A percentile compares a stretch with the other conserved stretches of the same genome.
Conservation (phyloP, 2,797 vertebrate species). For the Parotocinclus haroldoi region DNA sequence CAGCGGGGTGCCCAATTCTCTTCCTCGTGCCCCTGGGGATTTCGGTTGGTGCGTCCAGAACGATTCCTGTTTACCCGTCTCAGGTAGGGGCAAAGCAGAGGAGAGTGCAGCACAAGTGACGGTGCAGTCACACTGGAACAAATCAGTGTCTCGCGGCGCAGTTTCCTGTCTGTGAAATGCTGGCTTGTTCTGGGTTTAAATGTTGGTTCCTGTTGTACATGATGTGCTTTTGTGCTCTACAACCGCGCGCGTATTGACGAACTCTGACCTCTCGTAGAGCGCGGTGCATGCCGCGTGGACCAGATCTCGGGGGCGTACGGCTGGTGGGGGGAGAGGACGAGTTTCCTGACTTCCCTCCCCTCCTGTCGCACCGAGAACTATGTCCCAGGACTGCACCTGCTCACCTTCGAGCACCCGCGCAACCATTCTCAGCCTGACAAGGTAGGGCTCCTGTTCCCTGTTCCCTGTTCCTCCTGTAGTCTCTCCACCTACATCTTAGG, state of each 20-base stretch:
- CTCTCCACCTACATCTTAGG: too few species aligned
- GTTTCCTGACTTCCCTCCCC: conserved; percentile 86
- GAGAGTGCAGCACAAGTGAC: conserved; percentile 56
- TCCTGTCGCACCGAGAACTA: conserved; percentile 86
- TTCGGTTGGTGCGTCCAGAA: conserved; percentile 95
- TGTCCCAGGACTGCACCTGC: conserved; percentile 90
- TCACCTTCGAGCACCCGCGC: conserved; percentile 90
- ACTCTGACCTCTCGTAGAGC: conserved; percentile 79
- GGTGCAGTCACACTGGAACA: conserved; percentile 28
- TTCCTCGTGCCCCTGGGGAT: conserved; percentile 78
- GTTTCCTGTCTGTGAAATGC: conserved; percentile 31
- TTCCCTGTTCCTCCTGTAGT: conserved; percentile 16
- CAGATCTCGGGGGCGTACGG: conserved; percentile 90
- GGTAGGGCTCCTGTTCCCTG: conserved; percentile 65
- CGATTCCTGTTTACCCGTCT: conserved; percentile 84
- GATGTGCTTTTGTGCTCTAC: conserved; percentile 1
- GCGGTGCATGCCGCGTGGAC: conserved; percentile 84
- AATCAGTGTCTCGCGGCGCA: conserved; percentile 31
- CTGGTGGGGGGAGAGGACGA: conserved; percentile 90
- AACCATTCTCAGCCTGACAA: conserved; percentile 92
- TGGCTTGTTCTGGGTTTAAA: too few species aligned
- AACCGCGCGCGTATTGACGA: conserved; percentile 32
- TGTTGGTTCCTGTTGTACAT: conserved; percentile 19
- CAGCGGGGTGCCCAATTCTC: conserved; percentile 70
- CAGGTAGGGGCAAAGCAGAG: conserved; percentile 71